Evolutionary conservation across 1,140 invertebrate species (phyloP).

Genomic region (Papilio aristodemus): DNA sequence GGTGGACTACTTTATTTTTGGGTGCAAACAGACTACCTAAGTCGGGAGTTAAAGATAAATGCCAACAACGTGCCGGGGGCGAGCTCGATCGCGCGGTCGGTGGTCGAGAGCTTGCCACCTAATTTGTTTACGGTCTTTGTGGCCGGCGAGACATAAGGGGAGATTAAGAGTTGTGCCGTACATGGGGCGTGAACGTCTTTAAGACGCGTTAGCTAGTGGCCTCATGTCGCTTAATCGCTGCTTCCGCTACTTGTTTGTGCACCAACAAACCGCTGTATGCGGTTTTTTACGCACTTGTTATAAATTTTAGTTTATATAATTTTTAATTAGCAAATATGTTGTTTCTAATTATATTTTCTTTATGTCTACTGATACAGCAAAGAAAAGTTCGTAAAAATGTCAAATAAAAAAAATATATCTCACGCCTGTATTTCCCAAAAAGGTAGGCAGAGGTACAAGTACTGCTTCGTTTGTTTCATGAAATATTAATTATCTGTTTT

Average conservation of each 20-base stretch:
- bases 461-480: no score
- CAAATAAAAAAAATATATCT: no score
- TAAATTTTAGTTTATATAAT: background rate
- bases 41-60: constrained; percentile 55
- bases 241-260: constrained; percentile 13
- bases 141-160: constrained; percentile 34
- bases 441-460: no score
- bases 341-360: background rate
- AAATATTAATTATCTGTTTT: no score
- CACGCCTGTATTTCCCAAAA: no score
- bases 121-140: constrained; percentile 41
- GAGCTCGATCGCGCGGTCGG: constrained; percentile 42
- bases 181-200: constrained; percentile 36
- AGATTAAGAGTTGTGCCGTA: constrained; percentile 38
- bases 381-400: no score
- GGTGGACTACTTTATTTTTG: constrained; percentile 75
- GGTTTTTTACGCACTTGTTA: background rate
- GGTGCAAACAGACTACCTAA: constrained; percentile 72
- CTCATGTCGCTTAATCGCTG: constrained; percentile 5
- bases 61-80: constrained; percentile 46
- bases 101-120: constrained; percentile 56
- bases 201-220: constrained; percentile 2
- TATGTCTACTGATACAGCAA: no score
- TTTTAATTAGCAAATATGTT: background rate
- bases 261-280: background rate